Base-by-base conservation (phyloP, 2,113 vertebrate genomes). In the Harpagus bidentatus region DNA sequence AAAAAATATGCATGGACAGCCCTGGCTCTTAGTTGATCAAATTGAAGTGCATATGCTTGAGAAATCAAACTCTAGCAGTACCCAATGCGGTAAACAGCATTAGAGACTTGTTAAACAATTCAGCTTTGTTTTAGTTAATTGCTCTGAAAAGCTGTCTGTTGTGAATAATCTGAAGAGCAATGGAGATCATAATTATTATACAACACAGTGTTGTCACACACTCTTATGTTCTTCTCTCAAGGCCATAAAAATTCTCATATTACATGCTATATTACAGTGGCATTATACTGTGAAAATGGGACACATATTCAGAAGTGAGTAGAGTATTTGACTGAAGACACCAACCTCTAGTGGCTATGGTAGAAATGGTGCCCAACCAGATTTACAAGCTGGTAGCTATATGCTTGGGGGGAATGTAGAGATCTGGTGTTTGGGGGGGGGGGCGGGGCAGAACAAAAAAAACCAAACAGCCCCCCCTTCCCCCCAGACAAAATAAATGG, bases 41-140 rank as follows among this genome's bases (percentile, higher is more conserved):
- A 42, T 19, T 90, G 12, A 74, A 95, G 25, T 62, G 56, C 50
- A 72, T 67, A 67, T 78, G 66, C 53, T 80, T 85, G 61, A 94
- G 93, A 86, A 79, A 86, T 88, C 67, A 56, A 86, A 69, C 76
- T 96, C 52, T 69, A 69, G 65, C 58, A 74, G 69, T 84, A 66
- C 16, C 42, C 61, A 87, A 5, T 76, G 73, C 50, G 85, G 52
- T 89, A 95, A 96, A 95, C 85, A 90, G 62, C 85, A 74, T 97
- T 77, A 83, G 72, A 90, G 82, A 72, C 69, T 88, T 88, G 82
- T 95, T 96, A 91, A 97, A 96, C 78, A 84, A 26, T 88, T 96
- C 55, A 71, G 23, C 36, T 59, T 93, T 1, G 0, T 71, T 93
- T 94, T 73, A 90, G 80, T 92, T 96, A 95, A 95, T 96, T 96